A percentile compares a stretch with the other conserved stretches of the same genome.
Evolutionary conservation across 2,888 invertebrate genomes (phyloP).

Genomic region (Drosophila meridionalis): DNA sequence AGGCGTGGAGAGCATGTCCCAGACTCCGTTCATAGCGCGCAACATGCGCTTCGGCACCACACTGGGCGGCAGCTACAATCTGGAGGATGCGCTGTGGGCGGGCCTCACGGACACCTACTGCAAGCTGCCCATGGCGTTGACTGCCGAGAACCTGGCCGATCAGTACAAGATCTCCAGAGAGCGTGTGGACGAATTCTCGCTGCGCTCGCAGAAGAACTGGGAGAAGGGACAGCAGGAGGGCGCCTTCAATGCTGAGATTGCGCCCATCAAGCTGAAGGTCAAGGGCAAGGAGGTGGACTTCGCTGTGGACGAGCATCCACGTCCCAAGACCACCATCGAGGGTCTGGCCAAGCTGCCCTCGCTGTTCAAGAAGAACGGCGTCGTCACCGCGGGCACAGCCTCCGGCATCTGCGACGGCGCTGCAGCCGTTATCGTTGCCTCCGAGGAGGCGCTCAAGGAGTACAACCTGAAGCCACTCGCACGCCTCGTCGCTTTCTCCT

Average conservation of each 20-base stretch:
- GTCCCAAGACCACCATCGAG: slow-evolving; percentile 94
- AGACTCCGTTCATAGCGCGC: slow-evolving; percentile 94
- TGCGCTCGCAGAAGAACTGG: slow-evolving; percentile 95
- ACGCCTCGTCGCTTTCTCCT: slow-evolving; percentile 95
- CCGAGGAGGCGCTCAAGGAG: slow-evolving; percentile 94
- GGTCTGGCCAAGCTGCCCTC: slow-evolving; percentile 93
- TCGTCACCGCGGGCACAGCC: slow-evolving; percentile 97
- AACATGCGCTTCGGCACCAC: slow-evolving; percentile 94
- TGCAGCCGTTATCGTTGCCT: slow-evolving; percentile 94
- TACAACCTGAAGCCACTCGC: slow-evolving; percentile 95
- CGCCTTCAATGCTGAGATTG: slow-evolving; percentile 95
- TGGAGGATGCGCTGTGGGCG: slow-evolving; percentile 96
- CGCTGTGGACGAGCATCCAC: slow-evolving; percentile 90
- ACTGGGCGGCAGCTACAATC: slow-evolving; percentile 90
- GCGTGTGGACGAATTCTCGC: slow-evolving; percentile 93
- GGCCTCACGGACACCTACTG: slow-evolving; percentile 95
- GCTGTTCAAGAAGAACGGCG: slow-evolving; percentile 97
- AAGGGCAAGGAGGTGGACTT: slow-evolving; percentile 93
- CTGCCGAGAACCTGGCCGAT: slow-evolving; percentile 96
- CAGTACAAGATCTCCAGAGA: slow-evolving; percentile 92
- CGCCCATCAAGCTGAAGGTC: slow-evolving; percentile 92
- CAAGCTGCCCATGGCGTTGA: slow-evolving; percentile 97
- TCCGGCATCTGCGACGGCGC: slow-evolving; percentile 99
- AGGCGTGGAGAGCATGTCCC: slow-evolving; percentile 98
- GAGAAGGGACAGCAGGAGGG: slow-evolving; percentile 95